phyloP scores from a whole-genome alignment of 2,113 vertebrate genomes.

The Sula dactylatra region DNA sequence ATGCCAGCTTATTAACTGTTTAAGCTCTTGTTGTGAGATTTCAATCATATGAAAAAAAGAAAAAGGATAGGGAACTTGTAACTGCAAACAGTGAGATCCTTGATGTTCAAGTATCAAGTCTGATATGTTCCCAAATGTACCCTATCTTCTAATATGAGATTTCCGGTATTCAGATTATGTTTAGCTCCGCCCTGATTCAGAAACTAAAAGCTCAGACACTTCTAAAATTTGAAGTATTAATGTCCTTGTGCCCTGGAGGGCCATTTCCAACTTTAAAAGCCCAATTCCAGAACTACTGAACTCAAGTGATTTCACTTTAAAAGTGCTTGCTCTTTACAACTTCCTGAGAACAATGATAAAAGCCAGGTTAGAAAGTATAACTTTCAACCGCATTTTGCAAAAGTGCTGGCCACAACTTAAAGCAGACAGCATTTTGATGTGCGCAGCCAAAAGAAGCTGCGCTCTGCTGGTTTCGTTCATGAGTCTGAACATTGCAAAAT shows the following conservation, averaged over 20 bases:
- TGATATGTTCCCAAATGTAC: neutral
- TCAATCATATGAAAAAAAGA: neutral
- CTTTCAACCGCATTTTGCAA: neutral
- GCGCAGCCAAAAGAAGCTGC: neutral
- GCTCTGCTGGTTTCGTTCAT: neutral
- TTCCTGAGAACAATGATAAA: slow-evolving; percentile 40
- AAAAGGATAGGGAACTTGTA: neutral
- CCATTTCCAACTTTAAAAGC: neutral
- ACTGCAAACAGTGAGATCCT: neutral
- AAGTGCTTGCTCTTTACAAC: slow-evolving; percentile 27
- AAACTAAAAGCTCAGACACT: neutral
- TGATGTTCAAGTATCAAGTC: neutral
- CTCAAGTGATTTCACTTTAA: slow-evolving; percentile 1
- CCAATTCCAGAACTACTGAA: neutral
- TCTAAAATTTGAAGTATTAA: neutral
- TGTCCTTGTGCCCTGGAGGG: neutral
- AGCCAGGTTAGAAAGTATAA: slow-evolving; percentile 20
- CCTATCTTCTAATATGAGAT: neutral
- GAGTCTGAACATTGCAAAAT: neutral
- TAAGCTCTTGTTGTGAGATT: neutral
- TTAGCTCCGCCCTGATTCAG: neutral
- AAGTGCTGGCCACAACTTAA: neutral
- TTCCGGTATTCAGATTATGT: neutral
- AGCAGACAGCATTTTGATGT: neutral
- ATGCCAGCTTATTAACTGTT: neutral